Conservation (phyloP, 2,888 invertebrate genomes). For the Poecilus cupreus region DNA sequence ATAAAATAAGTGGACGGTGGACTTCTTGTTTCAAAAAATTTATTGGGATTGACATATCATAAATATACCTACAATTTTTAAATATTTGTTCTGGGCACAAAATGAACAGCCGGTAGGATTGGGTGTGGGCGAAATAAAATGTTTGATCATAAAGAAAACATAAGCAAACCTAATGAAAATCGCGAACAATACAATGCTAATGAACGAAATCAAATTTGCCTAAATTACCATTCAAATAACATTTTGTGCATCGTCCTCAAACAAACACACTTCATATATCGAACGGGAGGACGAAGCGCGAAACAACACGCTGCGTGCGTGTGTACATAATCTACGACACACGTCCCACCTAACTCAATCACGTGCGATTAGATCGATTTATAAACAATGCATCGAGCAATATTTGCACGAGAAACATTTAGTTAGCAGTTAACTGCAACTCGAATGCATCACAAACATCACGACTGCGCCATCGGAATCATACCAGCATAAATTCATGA, state of each 20-base stretch:
- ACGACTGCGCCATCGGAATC: not conserved
- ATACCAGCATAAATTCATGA: slow-evolving; percentile 4
- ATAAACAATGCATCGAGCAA: slow-evolving; percentile 45
- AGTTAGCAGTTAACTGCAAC: slow-evolving; percentile 32
- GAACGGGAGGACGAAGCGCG: slow-evolving; percentile 18
- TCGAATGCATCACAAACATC: slow-evolving; percentile 6
- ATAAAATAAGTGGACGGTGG: no score
- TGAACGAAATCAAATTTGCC: slow-evolving; percentile 53
- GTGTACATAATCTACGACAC: slow-evolving; percentile 47
- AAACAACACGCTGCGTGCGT: slow-evolving; percentile 33
- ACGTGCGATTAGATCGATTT: slow-evolving; percentile 52
- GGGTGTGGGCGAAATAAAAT: not conserved
- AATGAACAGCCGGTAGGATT: no score
- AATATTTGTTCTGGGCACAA: no score
- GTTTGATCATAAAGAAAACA: slow-evolving; percentile 39
- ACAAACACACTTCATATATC: slow-evolving; percentile 46
- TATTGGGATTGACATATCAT: no score
- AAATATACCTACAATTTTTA: no score
- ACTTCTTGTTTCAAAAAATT: no score
- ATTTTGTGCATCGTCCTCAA: slow-evolving; percentile 50
- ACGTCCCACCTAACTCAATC: slow-evolving; percentile 44
- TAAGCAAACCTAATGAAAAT: slow-evolving; percentile 47
- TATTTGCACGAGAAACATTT: slow-evolving; percentile 47
- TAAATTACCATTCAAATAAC: slow-evolving; percentile 56
- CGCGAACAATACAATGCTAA: slow-evolving; percentile 51